Evolutionary conservation across 2,113 vertebrate genomes (phyloP).

Genomic region (Thunnus thynnus): DNA sequence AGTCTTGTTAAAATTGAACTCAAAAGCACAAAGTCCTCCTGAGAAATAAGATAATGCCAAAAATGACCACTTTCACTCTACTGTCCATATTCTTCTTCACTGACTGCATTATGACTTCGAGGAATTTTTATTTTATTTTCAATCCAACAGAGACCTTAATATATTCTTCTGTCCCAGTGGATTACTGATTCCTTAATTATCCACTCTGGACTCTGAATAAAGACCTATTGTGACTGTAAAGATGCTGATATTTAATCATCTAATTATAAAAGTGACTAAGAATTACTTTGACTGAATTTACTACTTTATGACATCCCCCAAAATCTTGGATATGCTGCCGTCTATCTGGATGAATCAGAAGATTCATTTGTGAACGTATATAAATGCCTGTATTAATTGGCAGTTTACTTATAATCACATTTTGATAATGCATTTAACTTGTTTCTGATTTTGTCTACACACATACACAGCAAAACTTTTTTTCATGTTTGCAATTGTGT

Average conservation of each 20-base stretch:
- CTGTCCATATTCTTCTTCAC: background rate
- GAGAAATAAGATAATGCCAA: conserved; percentile 50
- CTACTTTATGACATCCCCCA: too few relatives aligned
- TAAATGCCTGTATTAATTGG: too few relatives aligned
- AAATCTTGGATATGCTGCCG: too few relatives aligned
- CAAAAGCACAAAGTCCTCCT: conserved; percentile 27
- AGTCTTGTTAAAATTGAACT: conserved; percentile 50
- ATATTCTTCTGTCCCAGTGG: background rate
- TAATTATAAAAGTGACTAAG: background rate
- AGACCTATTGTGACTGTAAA: background rate
- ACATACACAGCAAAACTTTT: too few relatives aligned
- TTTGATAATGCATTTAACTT: too few relatives aligned
- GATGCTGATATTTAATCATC: background rate
- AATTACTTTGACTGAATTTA: too few relatives aligned
- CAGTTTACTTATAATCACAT: too few relatives aligned
- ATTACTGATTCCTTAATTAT: background rate
- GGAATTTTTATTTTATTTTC: background rate
- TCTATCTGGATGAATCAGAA: too few relatives aligned
- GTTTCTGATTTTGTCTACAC: too few relatives aligned
- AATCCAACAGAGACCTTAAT: background rate
- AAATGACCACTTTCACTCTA: background rate
- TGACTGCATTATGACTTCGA: background rate
- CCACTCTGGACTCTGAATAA: background rate
- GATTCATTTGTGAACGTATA: too few relatives aligned
- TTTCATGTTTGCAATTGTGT: too few relatives aligned